Percentiles rank a stretch among this genome's conserved stretches.
phyloP scores from a whole-genome alignment of 2,797 vertebrate species.

The Neomorphus geoffroyi region DNA sequence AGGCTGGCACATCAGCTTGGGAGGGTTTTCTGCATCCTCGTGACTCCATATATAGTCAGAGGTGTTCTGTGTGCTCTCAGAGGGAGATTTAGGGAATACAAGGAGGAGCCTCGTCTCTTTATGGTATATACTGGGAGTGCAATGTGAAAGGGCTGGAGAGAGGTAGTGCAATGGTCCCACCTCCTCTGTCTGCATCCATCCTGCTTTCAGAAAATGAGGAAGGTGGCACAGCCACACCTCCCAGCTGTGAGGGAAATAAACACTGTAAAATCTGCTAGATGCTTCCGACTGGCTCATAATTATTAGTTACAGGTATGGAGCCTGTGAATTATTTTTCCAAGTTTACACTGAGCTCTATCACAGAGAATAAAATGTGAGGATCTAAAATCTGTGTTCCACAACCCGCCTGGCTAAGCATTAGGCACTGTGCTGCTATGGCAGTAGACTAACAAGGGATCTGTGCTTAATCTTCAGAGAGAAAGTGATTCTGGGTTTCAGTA shows the following conservation, averaged over 20 bases:
- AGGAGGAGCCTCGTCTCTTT: neutral
- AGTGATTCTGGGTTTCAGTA: neutral
- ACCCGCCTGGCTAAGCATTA: neutral
- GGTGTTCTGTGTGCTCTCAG: neutral
- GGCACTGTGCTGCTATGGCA: neutral
- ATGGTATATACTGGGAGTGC: neutral
- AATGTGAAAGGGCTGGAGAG: neutral
- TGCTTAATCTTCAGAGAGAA: neutral
- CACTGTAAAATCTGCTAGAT: neutral
- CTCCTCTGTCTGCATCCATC: neutral
- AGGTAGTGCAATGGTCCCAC: neutral
- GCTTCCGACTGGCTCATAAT: neutral
- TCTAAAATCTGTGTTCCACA: neutral
- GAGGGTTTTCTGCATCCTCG: neutral
- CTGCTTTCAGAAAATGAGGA: neutral
- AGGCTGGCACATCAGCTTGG: neutral
- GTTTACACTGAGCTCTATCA: neutral
- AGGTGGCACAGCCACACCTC: neutral
- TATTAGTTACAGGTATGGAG: neutral
- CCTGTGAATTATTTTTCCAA: neutral
- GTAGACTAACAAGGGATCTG: neutral
- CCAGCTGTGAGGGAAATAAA: rapidly evolving
- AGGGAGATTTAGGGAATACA: neutral
- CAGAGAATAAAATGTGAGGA: neutral
- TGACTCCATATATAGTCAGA: neutral